Percentiles rank a stretch among this genome's conserved stretches.
phyloP scores from a whole-genome alignment of 2,888 invertebrate species.

The Tortricodes alternella region DNA sequence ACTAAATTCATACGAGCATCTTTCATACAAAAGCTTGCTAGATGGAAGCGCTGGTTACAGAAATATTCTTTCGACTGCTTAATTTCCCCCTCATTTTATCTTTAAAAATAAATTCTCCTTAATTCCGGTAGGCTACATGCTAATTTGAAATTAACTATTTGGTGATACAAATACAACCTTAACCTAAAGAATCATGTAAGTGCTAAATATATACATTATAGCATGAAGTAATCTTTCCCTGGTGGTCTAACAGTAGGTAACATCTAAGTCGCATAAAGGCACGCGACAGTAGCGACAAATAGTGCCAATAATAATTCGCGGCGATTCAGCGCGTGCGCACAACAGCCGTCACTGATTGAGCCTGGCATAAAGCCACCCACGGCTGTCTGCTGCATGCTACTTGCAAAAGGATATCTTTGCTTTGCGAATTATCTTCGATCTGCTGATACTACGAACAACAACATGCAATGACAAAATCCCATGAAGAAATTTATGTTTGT shows the following conservation, averaged over 20 bases:
- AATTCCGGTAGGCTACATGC: no score
- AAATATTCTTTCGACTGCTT: no score
- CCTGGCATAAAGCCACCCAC: conserved; percentile 73
- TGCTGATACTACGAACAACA: neutral
- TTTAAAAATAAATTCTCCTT: no score
- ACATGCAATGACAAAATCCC: neutral
- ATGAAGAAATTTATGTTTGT: conserved; percentile 38
- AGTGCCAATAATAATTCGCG: conserved; percentile 67
- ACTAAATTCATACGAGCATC: no score
- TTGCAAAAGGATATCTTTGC: conserved; percentile 35
- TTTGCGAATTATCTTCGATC: no score
- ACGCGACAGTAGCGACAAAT: conserved; percentile 57
- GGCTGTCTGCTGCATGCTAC: conserved; percentile 60
- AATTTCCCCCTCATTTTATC: no score
- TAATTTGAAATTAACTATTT: no score
- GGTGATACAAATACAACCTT: neutral
- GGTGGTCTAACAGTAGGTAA: conserved; percentile 40
- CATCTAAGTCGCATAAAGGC: neutral
- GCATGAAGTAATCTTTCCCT: conserved; percentile 24
- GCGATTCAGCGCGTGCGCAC: conserved; percentile 66
- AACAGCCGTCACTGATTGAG: conserved; percentile 71
- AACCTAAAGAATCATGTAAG: neutral
- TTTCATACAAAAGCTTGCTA: no score
- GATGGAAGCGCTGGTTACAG: no score
- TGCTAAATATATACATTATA: neutral